Percentiles rank a stretch among this genome's conserved stretches.
Conservation (phyloP, 2,888 invertebrate species). For the Ophioninae sp. region DNA sequence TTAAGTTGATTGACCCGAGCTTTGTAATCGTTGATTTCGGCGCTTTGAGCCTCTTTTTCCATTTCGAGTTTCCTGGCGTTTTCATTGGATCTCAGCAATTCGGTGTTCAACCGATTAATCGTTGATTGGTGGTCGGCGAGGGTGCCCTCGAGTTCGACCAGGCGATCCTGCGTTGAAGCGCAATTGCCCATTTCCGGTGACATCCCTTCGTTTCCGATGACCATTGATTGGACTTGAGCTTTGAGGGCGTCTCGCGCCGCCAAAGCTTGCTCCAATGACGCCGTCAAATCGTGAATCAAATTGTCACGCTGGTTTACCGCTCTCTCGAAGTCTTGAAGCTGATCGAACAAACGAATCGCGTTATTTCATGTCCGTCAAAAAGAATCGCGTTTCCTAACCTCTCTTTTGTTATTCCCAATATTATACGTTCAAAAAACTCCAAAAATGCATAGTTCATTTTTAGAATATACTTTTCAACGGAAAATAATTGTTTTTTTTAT, state of each 20-base stretch:
- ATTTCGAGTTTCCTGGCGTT: conserved; percentile 81
- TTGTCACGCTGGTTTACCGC: conserved; percentile 87
- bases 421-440: too few relatives aligned
- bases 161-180: conserved; percentile 54
- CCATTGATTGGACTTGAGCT: conserved; percentile 83
- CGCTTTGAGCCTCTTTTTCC: conserved; percentile 83
- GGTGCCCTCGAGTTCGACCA: conserved; percentile 74
- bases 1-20: conserved; percentile 73
- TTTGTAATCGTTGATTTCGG: conserved; percentile 78
- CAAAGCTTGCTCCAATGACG: conserved; percentile 87
- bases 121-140: conserved; percentile 68
- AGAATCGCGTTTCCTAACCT: too few relatives aligned
- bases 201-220: conserved; percentile 80
- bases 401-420: too few relatives aligned
- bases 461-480: too few relatives aligned
- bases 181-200: conserved; percentile 49
- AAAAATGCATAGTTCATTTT: too few relatives aligned
- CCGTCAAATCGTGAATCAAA: conserved; percentile 87
- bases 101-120: conserved; percentile 68
- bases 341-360: conserved; percentile 32
- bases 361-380: not conserved
- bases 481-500: too few relatives aligned
- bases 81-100: conserved; percentile 69
- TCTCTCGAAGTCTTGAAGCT: conserved; percentile 89
- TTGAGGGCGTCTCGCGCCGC: conserved; percentile 84